Conservation (phyloP, 2,113 vertebrate species). For the Pithys albifrons region DNA sequence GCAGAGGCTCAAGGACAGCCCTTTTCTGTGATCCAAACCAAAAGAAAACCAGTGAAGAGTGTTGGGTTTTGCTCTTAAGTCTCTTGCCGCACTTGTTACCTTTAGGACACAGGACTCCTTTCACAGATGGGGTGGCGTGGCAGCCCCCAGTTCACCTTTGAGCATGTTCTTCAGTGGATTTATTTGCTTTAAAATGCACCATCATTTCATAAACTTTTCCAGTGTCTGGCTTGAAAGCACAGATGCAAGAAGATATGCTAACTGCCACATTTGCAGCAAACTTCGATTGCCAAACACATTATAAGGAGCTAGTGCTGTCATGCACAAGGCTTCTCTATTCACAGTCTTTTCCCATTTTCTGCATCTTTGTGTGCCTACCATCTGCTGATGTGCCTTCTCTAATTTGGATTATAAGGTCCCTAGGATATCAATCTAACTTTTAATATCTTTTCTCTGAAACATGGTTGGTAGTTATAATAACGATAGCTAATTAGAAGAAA, state of each 20-base stretch:
- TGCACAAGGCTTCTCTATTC: neutral
- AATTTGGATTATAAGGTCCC: neutral
- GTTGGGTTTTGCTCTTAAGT: neutral
- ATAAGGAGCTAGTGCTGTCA: neutral
- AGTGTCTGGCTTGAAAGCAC: neutral
- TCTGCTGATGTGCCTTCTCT: slow-evolving; percentile 1
- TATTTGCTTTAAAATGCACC: neutral
- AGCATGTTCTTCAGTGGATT: neutral
- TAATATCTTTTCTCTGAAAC: neutral
- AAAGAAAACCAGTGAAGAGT: neutral
- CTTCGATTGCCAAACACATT: neutral
- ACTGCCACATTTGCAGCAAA: neutral
- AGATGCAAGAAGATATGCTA: neutral
- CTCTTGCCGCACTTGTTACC: neutral
- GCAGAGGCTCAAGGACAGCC: neutral
- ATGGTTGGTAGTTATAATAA: neutral
- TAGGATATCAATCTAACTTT: slow-evolving; percentile 8
- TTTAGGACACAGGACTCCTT: neutral
- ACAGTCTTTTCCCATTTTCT: neutral
- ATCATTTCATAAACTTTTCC: neutral
- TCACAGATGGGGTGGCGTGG: neutral
- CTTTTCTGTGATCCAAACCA: neutral
- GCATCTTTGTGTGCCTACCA: neutral
- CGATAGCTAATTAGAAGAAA: neutral
- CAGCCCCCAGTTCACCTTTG: neutral